Evolutionary conservation across 2,888 invertebrate genomes (phyloP).

Genomic region (Lepidocyrtoides sp.): DNA sequence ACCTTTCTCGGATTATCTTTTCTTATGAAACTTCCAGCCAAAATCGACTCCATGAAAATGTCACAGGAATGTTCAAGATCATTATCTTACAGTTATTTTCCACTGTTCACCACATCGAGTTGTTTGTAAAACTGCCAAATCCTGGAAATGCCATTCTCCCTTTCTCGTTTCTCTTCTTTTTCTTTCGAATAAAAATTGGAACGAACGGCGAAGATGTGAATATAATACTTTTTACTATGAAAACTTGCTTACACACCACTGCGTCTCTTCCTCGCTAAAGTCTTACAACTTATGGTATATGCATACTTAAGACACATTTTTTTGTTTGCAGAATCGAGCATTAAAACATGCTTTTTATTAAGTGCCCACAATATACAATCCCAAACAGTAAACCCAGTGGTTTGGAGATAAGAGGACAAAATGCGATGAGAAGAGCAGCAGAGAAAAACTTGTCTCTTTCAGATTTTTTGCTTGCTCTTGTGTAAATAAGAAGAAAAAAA

Average conservation of each 20-base stretch:
- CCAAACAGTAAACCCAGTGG: constrained; percentile 4
- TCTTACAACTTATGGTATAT: not conserved
- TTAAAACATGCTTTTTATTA: not conserved
- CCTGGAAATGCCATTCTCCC: constrained; percentile 46
- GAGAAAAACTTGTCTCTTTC: constrained; percentile 34
- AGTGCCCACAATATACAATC: not conserved
- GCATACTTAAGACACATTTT: not conserved
- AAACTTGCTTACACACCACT: constrained; percentile 63
- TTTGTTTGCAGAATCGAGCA: not conserved
- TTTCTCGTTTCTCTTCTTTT: not conserved
- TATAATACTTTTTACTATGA: constrained; percentile 47
- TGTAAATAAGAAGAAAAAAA: constrained; percentile 41
- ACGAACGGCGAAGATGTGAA: constrained; percentile 50
- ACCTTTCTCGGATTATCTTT: no score
- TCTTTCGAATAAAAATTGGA: constrained; percentile 54
- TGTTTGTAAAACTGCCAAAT: constrained; percentile 73
- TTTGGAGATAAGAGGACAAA: constrained; percentile 29
- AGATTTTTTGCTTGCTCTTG: constrained; percentile 54
- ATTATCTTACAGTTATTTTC: constrained; percentile 60
- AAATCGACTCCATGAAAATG: constrained; percentile 62
- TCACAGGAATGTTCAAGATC: constrained; percentile 75
- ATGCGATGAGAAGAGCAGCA: constrained; percentile 18
- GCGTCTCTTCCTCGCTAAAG: not conserved
- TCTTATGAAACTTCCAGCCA: not conserved
- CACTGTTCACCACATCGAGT: not conserved